Conservation (phyloP, 2,113 vertebrate genomes). For the Bostrychus sinensis region DNA sequence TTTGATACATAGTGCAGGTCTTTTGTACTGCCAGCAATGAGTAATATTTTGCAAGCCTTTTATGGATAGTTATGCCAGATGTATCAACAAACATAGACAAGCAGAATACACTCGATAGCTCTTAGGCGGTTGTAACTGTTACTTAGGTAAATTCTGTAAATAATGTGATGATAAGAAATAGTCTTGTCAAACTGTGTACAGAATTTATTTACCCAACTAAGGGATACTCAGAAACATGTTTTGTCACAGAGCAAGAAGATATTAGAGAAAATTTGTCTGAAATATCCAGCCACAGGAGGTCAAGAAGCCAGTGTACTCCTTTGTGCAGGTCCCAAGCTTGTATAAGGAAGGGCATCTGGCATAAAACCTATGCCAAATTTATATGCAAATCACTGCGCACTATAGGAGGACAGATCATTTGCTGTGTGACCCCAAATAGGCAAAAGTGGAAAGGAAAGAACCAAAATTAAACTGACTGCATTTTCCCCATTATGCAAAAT, state of each 20-base stretch:
- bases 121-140: background rate
- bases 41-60: constrained; percentile 28
- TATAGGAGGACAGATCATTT: too few relatives aligned
- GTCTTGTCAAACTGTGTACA: background rate
- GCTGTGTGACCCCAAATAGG: too few relatives aligned
- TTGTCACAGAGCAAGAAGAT: background rate
- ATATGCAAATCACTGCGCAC: too few relatives aligned
- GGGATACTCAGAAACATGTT: background rate
- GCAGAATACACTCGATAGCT: constrained; percentile 1
- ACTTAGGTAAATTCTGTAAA: background rate
- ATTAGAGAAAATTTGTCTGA: background rate
- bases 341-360: too few relatives aligned
- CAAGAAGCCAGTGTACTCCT: too few relatives aligned
- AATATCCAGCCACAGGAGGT: too few relatives aligned
- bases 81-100: constrained; percentile 1
- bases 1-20: constrained; percentile 20
- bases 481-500: too few relatives aligned
- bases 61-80: constrained; percentile 8
- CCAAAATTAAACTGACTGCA: too few relatives aligned
- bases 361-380: too few relatives aligned
- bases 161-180: constrained; percentile 1
- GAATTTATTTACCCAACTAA: background rate
- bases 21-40: constrained; percentile 19
- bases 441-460: too few relatives aligned
- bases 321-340: too few relatives aligned